A percentile compares a stretch with the other conserved stretches of the same genome.
phyloP scores from a whole-genome alignment of 2,113 vertebrate species.

The Heterotis niloticus region DNA sequence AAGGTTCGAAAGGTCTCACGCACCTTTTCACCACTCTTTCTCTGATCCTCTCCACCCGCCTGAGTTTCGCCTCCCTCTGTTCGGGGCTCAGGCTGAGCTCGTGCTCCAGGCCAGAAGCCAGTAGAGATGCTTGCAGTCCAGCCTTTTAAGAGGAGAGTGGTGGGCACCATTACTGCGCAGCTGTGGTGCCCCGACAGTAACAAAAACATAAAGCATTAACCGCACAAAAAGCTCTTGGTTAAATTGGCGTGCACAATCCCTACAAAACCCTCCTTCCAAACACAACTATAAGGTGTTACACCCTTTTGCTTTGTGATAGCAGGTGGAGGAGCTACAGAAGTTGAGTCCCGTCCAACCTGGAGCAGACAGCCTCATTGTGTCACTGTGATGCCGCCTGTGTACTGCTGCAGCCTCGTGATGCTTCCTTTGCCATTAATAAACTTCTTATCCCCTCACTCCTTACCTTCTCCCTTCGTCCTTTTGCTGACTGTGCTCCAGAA shows the following conservation, averaged over 20 bases:
- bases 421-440: no score
- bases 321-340: no score
- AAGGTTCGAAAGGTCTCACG: background rate
- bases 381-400: no score
- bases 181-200: background rate
- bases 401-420: no score
- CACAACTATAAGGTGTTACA: no score
- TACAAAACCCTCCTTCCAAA: no score
- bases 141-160: slow-evolving; percentile 35
- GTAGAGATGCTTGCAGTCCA: slow-evolving; percentile 28
- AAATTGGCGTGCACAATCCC: no score
- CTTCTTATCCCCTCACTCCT: background rate
- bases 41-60: slow-evolving; percentile 58
- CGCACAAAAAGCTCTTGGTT: no score
- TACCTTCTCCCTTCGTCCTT: slow-evolving; percentile 20
- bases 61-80: slow-evolving; percentile 60
- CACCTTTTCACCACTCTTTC: slow-evolving; percentile 64
- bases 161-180: background rate
- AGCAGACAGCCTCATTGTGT: no score
- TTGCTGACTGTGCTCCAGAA: background rate
- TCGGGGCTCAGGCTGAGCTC: slow-evolving; percentile 49
- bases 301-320: no score
- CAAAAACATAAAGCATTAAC: no score
- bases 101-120: slow-evolving; percentile 41
- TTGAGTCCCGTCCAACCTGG: no score